Conservation (phyloP, 2,797 vertebrate species). For the Enteromius paludinosus region DNA sequence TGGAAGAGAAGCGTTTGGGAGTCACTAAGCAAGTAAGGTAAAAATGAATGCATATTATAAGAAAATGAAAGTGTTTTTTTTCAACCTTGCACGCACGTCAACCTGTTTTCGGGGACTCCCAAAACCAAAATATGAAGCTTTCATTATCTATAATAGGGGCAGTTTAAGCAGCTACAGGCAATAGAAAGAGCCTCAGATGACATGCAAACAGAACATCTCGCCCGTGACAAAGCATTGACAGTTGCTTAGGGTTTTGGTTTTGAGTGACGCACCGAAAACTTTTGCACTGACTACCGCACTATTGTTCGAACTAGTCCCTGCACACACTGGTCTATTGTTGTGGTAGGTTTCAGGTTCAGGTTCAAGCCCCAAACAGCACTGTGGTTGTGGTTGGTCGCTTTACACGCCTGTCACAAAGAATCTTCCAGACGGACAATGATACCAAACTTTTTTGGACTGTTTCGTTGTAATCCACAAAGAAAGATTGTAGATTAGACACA, state of each 20-base stretch:
- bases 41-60: too few relatives aligned
- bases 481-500: background rate
- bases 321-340: background rate
- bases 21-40: too few relatives aligned
- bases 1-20: too few relatives aligned
- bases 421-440: background rate
- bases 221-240: background rate
- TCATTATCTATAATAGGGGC: too few relatives aligned
- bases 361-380: background rate
- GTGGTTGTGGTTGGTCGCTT: background rate
- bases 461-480: background rate
- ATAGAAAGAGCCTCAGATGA: background rate
- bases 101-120: too few relatives aligned
- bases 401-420: background rate
- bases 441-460: too few relatives aligned
- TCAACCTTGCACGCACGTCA: too few relatives aligned
- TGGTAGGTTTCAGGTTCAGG: background rate
- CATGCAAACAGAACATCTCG: background rate
- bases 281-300: background rate
- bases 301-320: too few relatives aligned
- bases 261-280: background rate
- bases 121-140: too few relatives aligned
- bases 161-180: conserved; percentile 1
- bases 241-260: background rate
- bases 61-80: too few relatives aligned